Base-by-base conservation (phyloP, 2,113 vertebrate genomes). In the Lamprotornis superbus region DNA sequence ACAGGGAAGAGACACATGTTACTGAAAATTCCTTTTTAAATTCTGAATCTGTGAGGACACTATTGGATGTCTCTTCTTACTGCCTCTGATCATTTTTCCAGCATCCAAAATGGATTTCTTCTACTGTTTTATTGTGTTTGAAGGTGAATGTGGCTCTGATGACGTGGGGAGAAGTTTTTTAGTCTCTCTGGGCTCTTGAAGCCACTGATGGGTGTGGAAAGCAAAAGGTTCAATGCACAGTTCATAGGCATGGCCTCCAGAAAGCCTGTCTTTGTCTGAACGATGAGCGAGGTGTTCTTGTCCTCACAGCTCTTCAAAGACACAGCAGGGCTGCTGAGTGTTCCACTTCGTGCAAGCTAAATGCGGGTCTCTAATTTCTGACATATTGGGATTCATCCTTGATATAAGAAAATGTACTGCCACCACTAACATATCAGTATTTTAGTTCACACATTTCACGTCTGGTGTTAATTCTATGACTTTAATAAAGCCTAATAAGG, bases 1-100 rank as follows among this genome's bases (percentile, higher is more conserved):
- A 31, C 56, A 78, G 42, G 39, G 19, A 49, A 40, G 68, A 73
- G 27, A 64, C 16, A 39, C 8, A 27, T 18, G 4, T 44, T 78
- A 20, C 52, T 56, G 19, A 35, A 37, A 82, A 82, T 65, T 56
- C 17, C 4, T 50, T 68, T 84, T 89, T 79, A 86, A 27, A 30
- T 50, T 83, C n/a, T 60, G n/a, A 79, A 44, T 76, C 49, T 49
- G 3, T 4, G 15, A 60, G 25, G 55, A 46, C 0, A 0, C 15
- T 42, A 0, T 8, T 11, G 10, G 24, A 7, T 46, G 30, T 60
- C 20, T 78, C 15, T 47, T 88, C n/a, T 77, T 63, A 23, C 24
- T 25, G 21, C 56, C 23, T 70, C 27, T 70, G 50, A 15, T 83
- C 5, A 5, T 68, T 82, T 85, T 79, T 53, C n/a, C n/a, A n/a